A percentile compares a stretch with the other conserved stretches of the same genome.
phyloP scores from a whole-genome alignment of 1,140 invertebrate genomes.

The Calephelis virginiensis region DNA sequence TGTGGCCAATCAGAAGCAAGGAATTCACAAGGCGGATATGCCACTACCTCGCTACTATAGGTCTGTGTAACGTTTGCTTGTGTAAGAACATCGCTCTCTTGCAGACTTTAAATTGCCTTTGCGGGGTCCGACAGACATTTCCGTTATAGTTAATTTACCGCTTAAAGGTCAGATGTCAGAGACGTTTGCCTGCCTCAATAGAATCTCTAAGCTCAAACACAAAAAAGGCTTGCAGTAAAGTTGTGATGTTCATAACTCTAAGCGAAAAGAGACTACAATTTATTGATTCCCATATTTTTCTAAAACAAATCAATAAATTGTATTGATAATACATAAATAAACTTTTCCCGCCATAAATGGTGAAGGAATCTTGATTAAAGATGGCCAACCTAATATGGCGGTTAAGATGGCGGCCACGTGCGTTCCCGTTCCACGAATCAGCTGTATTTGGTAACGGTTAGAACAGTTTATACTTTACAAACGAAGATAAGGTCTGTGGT shows the following conservation, averaged over 20 bases:
- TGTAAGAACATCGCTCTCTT: no score
- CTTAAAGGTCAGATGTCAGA: no score
- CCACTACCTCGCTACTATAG: no score
- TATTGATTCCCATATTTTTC: neutral
- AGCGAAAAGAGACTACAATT: neutral
- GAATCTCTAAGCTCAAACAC: no score
- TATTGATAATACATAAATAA: slow-evolving; percentile 7
- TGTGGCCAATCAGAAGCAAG: no score
- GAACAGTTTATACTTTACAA: slow-evolving; percentile 4
- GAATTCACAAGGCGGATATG: no score
- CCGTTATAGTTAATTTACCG: no score
- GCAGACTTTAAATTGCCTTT: no score
- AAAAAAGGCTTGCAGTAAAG: no score
- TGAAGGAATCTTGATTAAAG: slow-evolving; percentile 5
- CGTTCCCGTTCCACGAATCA: neutral
- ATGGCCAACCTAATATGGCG: slow-evolving; percentile 4
- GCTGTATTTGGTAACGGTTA: slow-evolving; percentile 6
- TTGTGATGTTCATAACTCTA: neutral
- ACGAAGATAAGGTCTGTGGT: neutral
- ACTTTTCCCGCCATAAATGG: slow-evolving; percentile 11
- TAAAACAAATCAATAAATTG: neutral
- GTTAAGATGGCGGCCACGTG: slow-evolving; percentile 3
- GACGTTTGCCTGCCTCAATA: no score
- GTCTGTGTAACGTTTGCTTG: no score
- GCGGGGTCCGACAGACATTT: no score